A percentile compares a stretch with the other conserved stretches of the same genome.
phyloP scores from a whole-genome alignment of 2,888 invertebrate species.

The Auanema sp. region DNA sequence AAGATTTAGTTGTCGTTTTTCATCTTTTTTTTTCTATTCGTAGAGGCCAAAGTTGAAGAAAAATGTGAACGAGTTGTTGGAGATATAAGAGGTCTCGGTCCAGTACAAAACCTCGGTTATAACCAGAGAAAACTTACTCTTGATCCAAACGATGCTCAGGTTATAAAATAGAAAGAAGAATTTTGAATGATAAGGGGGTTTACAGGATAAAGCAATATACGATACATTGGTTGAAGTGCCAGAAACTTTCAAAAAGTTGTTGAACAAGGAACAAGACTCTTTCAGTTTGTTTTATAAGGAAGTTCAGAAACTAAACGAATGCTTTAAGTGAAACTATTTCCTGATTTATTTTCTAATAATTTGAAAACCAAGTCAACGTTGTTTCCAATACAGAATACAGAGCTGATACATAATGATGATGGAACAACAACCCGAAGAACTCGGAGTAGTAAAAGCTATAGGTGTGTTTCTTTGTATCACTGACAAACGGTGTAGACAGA shows the following conservation, averaged over 20 bases:
- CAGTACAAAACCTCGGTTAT: slow-evolving; percentile 29
- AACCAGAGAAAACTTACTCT: slow-evolving; percentile 28
- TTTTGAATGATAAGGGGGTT: background rate
- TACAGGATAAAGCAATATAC: slow-evolving; percentile 42
- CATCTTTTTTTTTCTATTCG: slow-evolving; percentile 10
- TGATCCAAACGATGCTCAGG: slow-evolving; percentile 40
- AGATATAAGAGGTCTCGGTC: slow-evolving; percentile 51
- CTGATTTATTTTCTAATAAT: slow-evolving; percentile 53
- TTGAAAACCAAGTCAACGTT: slow-evolving; percentile 48
- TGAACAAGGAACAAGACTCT: slow-evolving; percentile 51
- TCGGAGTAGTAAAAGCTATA: slow-evolving; percentile 51
- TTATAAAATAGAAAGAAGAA: slow-evolving; percentile 5
- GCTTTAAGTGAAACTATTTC: slow-evolving; percentile 51
- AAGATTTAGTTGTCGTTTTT: no score
- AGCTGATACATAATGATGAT: slow-evolving; percentile 57
- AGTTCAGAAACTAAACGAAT: background rate
- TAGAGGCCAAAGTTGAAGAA: slow-evolving; percentile 30
- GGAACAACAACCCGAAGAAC: slow-evolving; percentile 55
- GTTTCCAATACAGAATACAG: slow-evolving; percentile 41
- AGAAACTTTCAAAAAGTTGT: slow-evolving; percentile 49
- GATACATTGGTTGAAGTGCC: slow-evolving; percentile 42
- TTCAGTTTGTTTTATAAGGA: slow-evolving; percentile 19
- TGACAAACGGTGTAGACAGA: background rate
- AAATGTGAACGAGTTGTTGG: slow-evolving; percentile 36
- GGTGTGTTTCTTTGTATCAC: slow-evolving; percentile 24